Base-by-base conservation (phyloP, 2,888 invertebrate genomes). In the Azorinus chamasolen region DNA sequence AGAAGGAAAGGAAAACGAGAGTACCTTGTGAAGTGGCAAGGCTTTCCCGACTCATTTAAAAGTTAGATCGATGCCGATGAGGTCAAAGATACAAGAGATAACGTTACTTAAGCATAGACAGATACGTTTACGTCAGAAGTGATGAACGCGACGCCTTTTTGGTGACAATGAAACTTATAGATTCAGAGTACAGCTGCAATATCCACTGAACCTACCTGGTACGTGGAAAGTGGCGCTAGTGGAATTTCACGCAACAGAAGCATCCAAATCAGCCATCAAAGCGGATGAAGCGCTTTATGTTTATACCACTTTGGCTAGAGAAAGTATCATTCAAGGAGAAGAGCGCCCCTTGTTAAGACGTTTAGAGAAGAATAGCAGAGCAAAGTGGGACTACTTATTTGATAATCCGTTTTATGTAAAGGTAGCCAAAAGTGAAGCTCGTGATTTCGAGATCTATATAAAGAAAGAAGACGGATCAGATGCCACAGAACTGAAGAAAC, bases 401-500 rank as follows among this genome's bases (percentile, higher is more conserved):
- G 43, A 62, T 24, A 25, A 53, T 4, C 66, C 63, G 12, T 68
- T 57, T 32, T 75, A 75, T 50, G 18, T 75, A 46, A 63, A 66
- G 6, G 63, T 75, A 8, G 74, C 54, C 32, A 66, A 45, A 48
- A 63, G 50, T n/a, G 74, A 79, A 53, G n/a, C 64, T 20, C 25
- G 62, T 48, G 66, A 70, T 43, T 72, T 79, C 51, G 43, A 68
- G 43, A 62, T 79, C 25, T 71, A 70, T 79, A 79, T 79, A 74
- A 74, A 48, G 45, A 2, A 6, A 6, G 54, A 20, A 18, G 27
- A 53, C 14, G 65, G 51, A 37, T 16, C 27, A 24, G 20, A 22
- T 5, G 50, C 64, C 24, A 41, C 69, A 68, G 6, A 45, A 0
- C 25, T 79, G 46, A 32, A 22, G 24, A 27, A 66, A 51, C 72